Conservation (phyloP, 2,797 vertebrate species). For the Cossypha niveicapilla region DNA sequence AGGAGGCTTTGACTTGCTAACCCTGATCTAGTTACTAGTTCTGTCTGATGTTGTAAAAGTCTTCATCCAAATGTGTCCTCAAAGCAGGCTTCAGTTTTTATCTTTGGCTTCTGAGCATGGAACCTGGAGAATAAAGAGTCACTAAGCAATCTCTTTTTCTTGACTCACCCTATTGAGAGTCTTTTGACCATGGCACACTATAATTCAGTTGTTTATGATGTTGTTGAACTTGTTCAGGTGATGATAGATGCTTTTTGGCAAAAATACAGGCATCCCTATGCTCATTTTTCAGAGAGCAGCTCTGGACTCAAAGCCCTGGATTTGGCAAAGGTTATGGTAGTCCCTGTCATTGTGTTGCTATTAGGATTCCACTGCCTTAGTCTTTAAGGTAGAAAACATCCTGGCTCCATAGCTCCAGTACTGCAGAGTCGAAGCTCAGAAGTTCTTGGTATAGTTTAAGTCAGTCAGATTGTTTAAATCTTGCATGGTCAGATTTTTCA, state of each 20-base stretch:
- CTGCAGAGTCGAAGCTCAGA: background rate
- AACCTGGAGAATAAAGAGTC: background rate
- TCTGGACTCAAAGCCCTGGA: background rate
- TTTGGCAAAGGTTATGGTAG: background rate
- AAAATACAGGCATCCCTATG: background rate
- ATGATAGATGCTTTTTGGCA: background rate
- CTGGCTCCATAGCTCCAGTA: background rate
- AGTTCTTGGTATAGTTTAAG: background rate
- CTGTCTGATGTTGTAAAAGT: background rate
- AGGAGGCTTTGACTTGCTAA: background rate
- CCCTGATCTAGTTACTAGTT: background rate
- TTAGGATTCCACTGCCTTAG: background rate
- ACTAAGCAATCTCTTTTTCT: background rate
- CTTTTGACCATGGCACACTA: background rate
- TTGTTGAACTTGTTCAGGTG: background rate
- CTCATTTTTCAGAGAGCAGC: background rate
- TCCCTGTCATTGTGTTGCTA: background rate
- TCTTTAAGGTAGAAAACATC: background rate
- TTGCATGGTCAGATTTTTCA: background rate
- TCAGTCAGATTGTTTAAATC: background rate
- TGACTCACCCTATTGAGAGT: background rate
- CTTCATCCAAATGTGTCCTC: background rate
- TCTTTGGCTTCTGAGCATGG: background rate
- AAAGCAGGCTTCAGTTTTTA: background rate
- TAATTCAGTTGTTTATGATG: background rate